Evolutionary conservation across 1,140 invertebrate genomes (phyloP), one percentile per base, ranked within the genome.

Genomic region (Hypsibius dujardini): DNA sequence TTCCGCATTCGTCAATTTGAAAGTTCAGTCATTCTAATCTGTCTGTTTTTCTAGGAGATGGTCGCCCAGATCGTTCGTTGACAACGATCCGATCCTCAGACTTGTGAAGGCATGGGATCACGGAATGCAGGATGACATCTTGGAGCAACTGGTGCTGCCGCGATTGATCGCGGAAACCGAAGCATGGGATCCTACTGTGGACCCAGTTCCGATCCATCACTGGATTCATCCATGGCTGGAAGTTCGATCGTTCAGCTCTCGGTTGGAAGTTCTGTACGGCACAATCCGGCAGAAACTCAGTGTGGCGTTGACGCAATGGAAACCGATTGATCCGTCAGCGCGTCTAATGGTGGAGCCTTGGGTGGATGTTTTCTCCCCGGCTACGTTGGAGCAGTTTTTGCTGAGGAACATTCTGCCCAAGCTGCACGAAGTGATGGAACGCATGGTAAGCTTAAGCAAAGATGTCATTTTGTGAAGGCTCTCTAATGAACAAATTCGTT

Each of bases 171-270:
- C 82, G 15, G 90, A 90, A 74, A 90, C 95, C 0, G 85, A 90
- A 59, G 84, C 85, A 59, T 98, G 95, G 95, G 90, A 98, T 83
- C 95, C 95, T 0, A 81, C 94, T 0, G 89, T 87, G 0, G 95
- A 98, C 77, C 88, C 87, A 0, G 85, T 95, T 71, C 93, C 94
- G 1, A 90, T 98, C 74, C 93, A 98, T 80, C 84, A 86, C 2
- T 99, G 95, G 95, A 86, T 97, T 71, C 87, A 95, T 80, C 95
- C 95, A 0, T 99, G 95, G 95, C 82, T 92, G 56, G 86, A 87
- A 2, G n/a, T n/a, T n/a, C n/a, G n/a, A n/a, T 77, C 88, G 45
- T 84, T 92, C 81, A 84, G 80, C 45, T 80, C 82, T 74, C 82
- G 84, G 67, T 79, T 97, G 75, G 87, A 90, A 75, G 85, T 86